phyloP scores from a whole-genome alignment of 1,140 invertebrate genomes.

The Cotesia glomerata region DNA sequence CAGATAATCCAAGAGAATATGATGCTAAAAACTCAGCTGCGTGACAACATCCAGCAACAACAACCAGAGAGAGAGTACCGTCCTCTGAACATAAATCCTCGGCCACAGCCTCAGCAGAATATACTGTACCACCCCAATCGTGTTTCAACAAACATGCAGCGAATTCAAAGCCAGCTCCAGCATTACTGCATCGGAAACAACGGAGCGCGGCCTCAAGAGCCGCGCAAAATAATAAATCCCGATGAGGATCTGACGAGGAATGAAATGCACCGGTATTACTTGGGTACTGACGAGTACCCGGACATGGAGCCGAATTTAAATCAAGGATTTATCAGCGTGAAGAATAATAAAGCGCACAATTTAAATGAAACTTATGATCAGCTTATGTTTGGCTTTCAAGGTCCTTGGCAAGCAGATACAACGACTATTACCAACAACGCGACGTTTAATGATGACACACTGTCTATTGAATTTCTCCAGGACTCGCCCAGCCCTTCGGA shows the following conservation, averaged over 20 bases:
- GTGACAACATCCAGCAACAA: conserved; percentile 10
- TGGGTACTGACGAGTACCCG: conserved; percentile 39
- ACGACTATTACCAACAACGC: conserved; percentile 59
- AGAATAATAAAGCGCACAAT: conserved; percentile 42
- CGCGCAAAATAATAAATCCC: conserved; percentile 47
- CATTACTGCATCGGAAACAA: conserved; percentile 38
- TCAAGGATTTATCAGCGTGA: conserved; percentile 52
- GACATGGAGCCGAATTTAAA: conserved; percentile 56
- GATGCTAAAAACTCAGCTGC: conserved; percentile 48
- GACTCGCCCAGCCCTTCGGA: conserved; percentile 53
- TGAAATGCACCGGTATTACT: not conserved
- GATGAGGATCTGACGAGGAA: not conserved
- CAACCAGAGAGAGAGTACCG: not conserved
- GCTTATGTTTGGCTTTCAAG: conserved; percentile 34
- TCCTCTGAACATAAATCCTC: conserved; percentile 1
- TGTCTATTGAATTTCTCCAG: conserved; percentile 56
- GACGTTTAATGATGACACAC: conserved; percentile 58
- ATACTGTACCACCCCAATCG: conserved; percentile 32
- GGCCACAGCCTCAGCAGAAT: not conserved
- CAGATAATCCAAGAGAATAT: conserved; percentile 62
- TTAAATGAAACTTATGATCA: conserved; percentile 54
- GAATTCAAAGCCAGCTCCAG: conserved; percentile 51
- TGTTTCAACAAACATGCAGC: conserved; percentile 43
- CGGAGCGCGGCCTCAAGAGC: conserved; percentile 56
- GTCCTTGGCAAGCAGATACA: conserved; percentile 35